Base-by-base conservation (phyloP, 2,888 invertebrate genomes). In the Automeris io region DNA sequence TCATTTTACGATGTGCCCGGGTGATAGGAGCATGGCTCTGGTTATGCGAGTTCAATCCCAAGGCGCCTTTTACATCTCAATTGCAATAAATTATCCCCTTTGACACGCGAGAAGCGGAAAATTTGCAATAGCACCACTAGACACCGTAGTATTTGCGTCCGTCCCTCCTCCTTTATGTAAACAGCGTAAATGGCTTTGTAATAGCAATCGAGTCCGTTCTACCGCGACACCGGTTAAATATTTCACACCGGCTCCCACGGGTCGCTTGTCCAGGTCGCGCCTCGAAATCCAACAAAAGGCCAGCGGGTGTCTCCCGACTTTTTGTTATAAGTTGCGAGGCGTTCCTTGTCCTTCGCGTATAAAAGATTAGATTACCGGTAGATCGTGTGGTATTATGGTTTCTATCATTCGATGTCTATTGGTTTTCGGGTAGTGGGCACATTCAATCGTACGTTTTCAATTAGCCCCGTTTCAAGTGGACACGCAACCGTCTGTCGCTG, bases 291-390 rank as follows among this genome's bases (percentile, higher is more conserved):
- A 55, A 85, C 81, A 86, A 86, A 75, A 66, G 80, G 62, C 56
- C 83, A 80, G 83, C 83, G 80, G 83, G 83, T 70, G 69, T 69
- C 70, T 70, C 72, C 71, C 61, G 74, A 79, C 80, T 85, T 83
- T 81, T 85, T 85, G 78, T 80, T 68, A 70, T 73, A 73, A 81
- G 83, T 77, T 76, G 76, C 63, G 63, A 82, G 85, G 80, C 80
- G 81, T 81, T 76, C 66, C 77, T 73, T 73, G 72, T 71, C 64
- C 66, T 67, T 56, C 48, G 56, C 63, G 61, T 67, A 81, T 76
- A 83, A 82, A 77, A 76, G 73, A 79, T 78, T 73, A 83, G 82
- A 85, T 86, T 80, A 85, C 76, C 83, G 81, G 82, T 82, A 82
- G 85, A 85, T 85, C 70, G 77, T 69, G 49, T 71, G 68, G 70